A percentile compares a stretch with the other conserved stretches of the same genome.
Conservation (phyloP, 1,140 invertebrate genomes). For the Bemisia tabaci region DNA sequence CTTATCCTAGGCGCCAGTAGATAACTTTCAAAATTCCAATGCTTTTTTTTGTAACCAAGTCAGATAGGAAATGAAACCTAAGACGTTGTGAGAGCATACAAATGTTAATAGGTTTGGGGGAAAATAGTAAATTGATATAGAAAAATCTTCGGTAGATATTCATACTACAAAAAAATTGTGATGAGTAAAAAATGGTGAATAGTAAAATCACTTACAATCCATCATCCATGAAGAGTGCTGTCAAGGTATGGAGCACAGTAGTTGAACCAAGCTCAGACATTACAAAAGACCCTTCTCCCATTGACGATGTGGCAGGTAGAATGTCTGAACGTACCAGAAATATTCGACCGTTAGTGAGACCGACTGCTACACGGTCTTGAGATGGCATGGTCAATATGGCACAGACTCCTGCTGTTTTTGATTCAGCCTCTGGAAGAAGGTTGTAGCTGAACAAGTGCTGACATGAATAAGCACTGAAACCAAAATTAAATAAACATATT, state of each 20-base stretch:
- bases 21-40: too few species aligned
- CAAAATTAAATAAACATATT: constrained; percentile 5
- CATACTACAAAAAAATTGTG: too few species aligned
- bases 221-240: constrained; percentile 29
- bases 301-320: constrained; percentile 42
- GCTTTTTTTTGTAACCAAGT: too few species aligned
- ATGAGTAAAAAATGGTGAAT: too few species aligned
- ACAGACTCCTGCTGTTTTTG: constrained; percentile 36
- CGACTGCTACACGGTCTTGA: constrained; percentile 53
- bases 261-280: constrained; percentile 59
- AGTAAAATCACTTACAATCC: too few species aligned
- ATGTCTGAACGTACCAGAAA: constrained; percentile 50
- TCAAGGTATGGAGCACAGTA: constrained; percentile 42
- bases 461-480: constrained; percentile 31
- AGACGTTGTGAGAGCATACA: too few species aligned
- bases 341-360: constrained; percentile 54
- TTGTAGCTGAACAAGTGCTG: constrained; percentile 37
- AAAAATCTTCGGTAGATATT: too few species aligned
- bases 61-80: too few species aligned
- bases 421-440: not conserved
- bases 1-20: too few species aligned
- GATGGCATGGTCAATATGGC: constrained; percentile 46
- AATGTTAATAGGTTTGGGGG: too few species aligned
- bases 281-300: constrained; percentile 55
- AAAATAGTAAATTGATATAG: too few species aligned